Percentiles rank a stretch among this genome's conserved stretches.
Evolutionary conservation across 2,888 invertebrate species (phyloP).

Genomic region (Cerastis rubricosa): DNA sequence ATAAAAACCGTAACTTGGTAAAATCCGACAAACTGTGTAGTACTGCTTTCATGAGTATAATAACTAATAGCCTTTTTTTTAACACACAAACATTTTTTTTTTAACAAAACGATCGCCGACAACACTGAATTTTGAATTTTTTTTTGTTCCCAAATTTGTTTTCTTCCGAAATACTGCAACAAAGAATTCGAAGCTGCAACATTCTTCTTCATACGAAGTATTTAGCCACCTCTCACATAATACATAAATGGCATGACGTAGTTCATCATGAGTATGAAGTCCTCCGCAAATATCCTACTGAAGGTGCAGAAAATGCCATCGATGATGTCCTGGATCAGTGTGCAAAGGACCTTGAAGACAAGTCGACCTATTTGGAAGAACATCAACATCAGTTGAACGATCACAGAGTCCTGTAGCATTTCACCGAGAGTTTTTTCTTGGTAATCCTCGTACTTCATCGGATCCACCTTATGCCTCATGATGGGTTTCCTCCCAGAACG

Average conservation of each 20-base stretch:
- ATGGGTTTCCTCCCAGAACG: neutral
- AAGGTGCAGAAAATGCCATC: neutral
- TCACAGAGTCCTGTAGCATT: neutral
- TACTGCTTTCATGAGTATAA: conserved; percentile 43
- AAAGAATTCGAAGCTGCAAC: neutral
- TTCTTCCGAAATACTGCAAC: conserved; percentile 1
- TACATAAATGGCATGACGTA: conserved; percentile 27
- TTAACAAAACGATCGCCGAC: neutral
- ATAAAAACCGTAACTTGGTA: neutral
- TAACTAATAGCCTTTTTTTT: neutral
- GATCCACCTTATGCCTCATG: neutral
- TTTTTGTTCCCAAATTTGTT: neutral
- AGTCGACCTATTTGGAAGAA: neutral
- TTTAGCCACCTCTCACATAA: neutral
- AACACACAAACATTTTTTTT: conserved; percentile 8
- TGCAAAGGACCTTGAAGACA: neutral
- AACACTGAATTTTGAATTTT: neutral
- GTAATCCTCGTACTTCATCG: neutral
- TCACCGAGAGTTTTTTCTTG: conserved; percentile 1
- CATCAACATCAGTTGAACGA: conserved; percentile 24
- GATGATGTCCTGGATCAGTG: neutral
- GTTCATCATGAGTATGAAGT: conserved; percentile 10
- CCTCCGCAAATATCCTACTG: conserved; percentile 1
- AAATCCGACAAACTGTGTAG: neutral
- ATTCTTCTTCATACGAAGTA: neutral